These are phyloP conservation scores for Glyphotaelius pellucidus DNA, from an alignment of 2,888 invertebrate genomes.

Conservation along the genomic window DNA sequence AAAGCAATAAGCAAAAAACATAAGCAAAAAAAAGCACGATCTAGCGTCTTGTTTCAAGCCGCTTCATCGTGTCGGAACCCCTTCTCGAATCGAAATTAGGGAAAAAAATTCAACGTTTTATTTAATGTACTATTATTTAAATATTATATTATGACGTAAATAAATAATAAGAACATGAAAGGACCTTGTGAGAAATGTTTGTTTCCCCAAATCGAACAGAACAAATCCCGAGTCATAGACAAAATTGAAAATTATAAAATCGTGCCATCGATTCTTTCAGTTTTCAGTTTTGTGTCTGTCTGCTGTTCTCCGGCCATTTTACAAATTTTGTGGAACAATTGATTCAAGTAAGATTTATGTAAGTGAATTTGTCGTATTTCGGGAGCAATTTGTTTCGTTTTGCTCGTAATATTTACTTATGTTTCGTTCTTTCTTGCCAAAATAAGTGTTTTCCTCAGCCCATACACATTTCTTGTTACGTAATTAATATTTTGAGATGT, in stretches of 20 bases:
- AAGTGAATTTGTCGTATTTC: slow-evolving; percentile 27
- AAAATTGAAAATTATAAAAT: neutral
- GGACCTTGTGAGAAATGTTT: neutral
- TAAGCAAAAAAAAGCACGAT: no score
- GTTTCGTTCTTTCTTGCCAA: slow-evolving; percentile 19
- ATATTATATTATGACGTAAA: neutral
- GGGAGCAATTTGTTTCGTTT: neutral
- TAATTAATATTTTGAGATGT: slow-evolving; percentile 43
- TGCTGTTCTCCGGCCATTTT: slow-evolving; percentile 39
- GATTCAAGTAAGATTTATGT: slow-evolving; percentile 16
- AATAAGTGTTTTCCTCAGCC: neutral
- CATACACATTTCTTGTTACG: slow-evolving; percentile 19
- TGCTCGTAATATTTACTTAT: neutral
- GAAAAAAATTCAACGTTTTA: neutral
- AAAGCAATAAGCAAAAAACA: no score
- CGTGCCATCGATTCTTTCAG: slow-evolving; percentile 19
- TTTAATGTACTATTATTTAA: no score
- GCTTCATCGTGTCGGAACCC: no score
- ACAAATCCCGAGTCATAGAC: neutral
- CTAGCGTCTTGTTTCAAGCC: no score
- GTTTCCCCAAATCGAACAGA: neutral
- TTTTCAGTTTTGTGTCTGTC: neutral
- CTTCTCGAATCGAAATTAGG: no score
- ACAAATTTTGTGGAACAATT: slow-evolving; percentile 26
- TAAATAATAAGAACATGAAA: neutral